These are phyloP conservation scores for Drosophila kambysellisi DNA, from an alignment of 2,888 invertebrate genomes.

Conservation along the genomic window DNA sequence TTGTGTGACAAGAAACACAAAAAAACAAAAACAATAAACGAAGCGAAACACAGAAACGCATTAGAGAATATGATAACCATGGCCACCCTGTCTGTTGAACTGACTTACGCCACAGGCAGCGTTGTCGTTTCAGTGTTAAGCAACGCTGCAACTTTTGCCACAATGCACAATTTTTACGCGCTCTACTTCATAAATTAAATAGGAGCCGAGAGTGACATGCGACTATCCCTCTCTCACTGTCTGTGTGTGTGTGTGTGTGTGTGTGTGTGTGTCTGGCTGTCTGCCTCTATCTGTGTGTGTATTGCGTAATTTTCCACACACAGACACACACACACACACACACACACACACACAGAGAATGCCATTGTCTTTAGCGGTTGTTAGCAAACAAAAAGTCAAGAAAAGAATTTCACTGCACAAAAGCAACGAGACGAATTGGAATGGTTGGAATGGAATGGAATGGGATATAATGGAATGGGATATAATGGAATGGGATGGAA, in stretches of 20 bases:
- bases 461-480: slow-evolving; percentile 8
- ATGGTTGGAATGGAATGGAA: slow-evolving; percentile 11
- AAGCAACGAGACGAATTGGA: slow-evolving; percentile 36
- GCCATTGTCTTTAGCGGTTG: slow-evolving; percentile 74
- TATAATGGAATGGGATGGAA: neutral
- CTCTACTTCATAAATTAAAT: slow-evolving; percentile 84
- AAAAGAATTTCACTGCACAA: slow-evolving; percentile 75
- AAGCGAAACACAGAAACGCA: slow-evolving; percentile 44
- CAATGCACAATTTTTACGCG: slow-evolving; percentile 81
- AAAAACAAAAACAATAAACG: neutral
- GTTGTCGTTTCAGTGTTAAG: slow-evolving; percentile 29
- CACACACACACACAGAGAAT: slow-evolving; percentile 23
- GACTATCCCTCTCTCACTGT: slow-evolving; percentile 10
- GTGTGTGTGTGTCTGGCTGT: slow-evolving; percentile 9
- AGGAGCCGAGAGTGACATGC: slow-evolving; percentile 65
- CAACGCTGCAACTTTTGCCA: slow-evolving; percentile 65
- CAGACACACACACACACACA: slow-evolving; percentile 13
- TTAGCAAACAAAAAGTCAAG: slow-evolving; percentile 77
- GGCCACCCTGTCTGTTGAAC: slow-evolving; percentile 8
- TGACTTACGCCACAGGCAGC: neutral
- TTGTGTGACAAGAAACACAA: slow-evolving; percentile 32
- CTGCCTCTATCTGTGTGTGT: slow-evolving; percentile 12
- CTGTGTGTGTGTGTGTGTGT: slow-evolving; percentile 11
- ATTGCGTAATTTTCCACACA: slow-evolving; percentile 49
- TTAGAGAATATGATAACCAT: slow-evolving; percentile 69